phyloP scores from a whole-genome alignment of 2,888 invertebrate species.

The Capitulum mitella region DNA sequence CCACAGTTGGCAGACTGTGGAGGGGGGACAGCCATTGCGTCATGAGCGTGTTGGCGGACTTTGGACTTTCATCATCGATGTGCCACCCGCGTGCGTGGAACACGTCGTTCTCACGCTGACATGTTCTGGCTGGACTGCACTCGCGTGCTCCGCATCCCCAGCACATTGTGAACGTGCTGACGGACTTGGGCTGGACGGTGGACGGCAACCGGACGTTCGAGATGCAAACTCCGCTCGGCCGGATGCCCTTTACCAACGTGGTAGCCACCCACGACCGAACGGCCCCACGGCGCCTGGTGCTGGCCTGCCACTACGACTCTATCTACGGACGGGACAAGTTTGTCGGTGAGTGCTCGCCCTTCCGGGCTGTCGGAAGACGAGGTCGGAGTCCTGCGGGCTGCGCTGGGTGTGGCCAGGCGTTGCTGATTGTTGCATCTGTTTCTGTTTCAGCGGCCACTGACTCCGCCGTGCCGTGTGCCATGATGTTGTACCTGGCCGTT shows the following conservation, averaged over 20 bases:
- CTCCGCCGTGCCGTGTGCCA: slow-evolving; percentile 91
- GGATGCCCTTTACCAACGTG: slow-evolving; percentile 72
- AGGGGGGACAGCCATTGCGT: neutral
- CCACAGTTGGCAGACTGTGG: neutral
- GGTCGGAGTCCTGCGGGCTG: too few species aligned
- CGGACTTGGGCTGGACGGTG: slow-evolving; percentile 64
- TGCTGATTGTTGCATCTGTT: too few species aligned
- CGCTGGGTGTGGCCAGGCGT: too few species aligned
- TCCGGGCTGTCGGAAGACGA: too few species aligned
- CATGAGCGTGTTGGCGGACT: neutral
- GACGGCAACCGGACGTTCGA: slow-evolving; percentile 63
- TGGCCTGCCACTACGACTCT: slow-evolving; percentile 87
- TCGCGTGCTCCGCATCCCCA: too few species aligned
- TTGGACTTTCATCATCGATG: neutral
- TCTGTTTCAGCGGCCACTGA: slow-evolving; percentile 70
- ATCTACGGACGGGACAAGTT: neutral
- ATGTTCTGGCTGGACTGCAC: too few species aligned
- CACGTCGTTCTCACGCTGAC: too few species aligned
- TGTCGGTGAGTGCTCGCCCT: neutral
- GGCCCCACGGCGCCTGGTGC: slow-evolving; percentile 61
- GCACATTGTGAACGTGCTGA: slow-evolving; percentile 60
- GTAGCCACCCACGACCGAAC: slow-evolving; percentile 70
- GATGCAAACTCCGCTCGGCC: slow-evolving; percentile 67
- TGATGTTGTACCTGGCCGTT: slow-evolving; percentile 70
- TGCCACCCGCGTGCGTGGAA: too few species aligned